Evolutionary conservation across 2,888 invertebrate genomes (phyloP).

Genomic region (Alentia gelatinosa): DNA sequence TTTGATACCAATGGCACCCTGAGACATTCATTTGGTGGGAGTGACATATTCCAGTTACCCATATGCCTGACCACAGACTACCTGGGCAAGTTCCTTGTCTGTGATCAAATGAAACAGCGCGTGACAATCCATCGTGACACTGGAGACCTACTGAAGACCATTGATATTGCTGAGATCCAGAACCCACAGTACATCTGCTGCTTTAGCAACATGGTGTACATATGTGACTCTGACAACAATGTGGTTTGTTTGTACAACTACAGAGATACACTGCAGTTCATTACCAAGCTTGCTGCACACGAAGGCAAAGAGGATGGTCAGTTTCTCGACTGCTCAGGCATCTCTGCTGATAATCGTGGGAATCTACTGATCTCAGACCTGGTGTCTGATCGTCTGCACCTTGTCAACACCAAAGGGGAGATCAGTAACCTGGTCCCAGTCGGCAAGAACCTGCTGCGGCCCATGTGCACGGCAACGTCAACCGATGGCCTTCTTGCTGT

Average conservation of each 20-base stretch:
- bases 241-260: constrained; percentile 58
- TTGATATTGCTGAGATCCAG: constrained; percentile 55
- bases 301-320: not conserved
- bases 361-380: constrained; percentile 60
- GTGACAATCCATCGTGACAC: constrained; percentile 59
- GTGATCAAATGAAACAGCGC: constrained; percentile 62
- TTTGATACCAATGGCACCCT: constrained; percentile 60
- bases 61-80: constrained; percentile 60
- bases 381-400: constrained; percentile 53
- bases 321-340: constrained; percentile 62
- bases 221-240: constrained; percentile 61
- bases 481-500: constrained; percentile 59
- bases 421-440: constrained; percentile 52
- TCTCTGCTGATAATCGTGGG: constrained; percentile 58
- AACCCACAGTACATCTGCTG: constrained; percentile 58
- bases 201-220: constrained; percentile 58
- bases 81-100: constrained; percentile 60
- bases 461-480: constrained; percentile 57
- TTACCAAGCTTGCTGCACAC: constrained; percentile 54
- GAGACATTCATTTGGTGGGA: constrained; percentile 55
- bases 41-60: constrained; percentile 58
- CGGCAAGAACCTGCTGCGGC: constrained; percentile 55
- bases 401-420: constrained; percentile 57
- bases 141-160: constrained; percentile 59
- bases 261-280: constrained; percentile 56